Percentiles rank a stretch among this genome's conserved stretches.
Conservation (phyloP, 2,888 invertebrate species). For the Tanypteryx hageni region DNA sequence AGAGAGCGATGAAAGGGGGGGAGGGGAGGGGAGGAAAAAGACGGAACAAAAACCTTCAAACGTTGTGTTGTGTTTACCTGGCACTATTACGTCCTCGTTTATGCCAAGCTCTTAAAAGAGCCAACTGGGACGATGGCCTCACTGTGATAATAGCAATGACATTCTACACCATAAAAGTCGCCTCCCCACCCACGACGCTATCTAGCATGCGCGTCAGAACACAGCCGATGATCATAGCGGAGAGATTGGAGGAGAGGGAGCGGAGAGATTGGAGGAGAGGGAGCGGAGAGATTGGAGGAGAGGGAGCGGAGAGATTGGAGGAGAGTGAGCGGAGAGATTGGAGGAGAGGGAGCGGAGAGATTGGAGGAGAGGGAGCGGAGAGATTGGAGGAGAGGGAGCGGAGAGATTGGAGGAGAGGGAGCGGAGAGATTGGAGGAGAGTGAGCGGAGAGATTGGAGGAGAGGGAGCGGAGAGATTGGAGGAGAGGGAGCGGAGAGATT, state of each 20-base stretch:
- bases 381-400: too few species aligned
- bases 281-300: not conserved
- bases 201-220: not conserved
- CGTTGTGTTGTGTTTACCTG: constrained; percentile 18
- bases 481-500: too few species aligned
- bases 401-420: too few species aligned
- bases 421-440: too few species aligned
- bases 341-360: too few species aligned
- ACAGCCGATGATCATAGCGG: not conserved
- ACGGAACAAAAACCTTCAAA: constrained; percentile 38
- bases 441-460: too few species aligned
- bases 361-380: too few species aligned
- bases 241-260: not conserved
- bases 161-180: constrained; percentile 30
- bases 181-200: not conserved
- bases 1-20: too few species aligned
- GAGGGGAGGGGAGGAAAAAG: too few species aligned
- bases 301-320: too few species aligned
- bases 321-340: too few species aligned
- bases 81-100: constrained; percentile 42
- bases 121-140: constrained; percentile 59
- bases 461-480: too few species aligned
- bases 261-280: not conserved
- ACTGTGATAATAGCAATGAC: constrained; percentile 32
- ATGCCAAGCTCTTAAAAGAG: not conserved